These are phyloP conservation scores for Drosophila peninsularis DNA, from an alignment of 2,888 invertebrate species.

Conservation along the genomic window DNA sequence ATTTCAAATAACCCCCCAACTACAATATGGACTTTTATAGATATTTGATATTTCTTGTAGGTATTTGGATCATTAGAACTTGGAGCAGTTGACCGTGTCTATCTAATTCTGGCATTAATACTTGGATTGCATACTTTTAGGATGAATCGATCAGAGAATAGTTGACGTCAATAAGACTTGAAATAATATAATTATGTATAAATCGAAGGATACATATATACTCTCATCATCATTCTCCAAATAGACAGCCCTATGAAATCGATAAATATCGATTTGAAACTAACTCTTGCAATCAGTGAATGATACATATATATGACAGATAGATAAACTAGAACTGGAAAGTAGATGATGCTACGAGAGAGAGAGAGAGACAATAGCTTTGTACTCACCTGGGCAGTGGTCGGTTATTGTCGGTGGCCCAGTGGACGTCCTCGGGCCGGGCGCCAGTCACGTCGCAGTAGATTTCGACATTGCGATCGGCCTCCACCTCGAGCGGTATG, in stretches of 20 bases:
- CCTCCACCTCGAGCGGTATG: slow-evolving; percentile 86
- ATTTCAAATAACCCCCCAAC: too few relatives aligned
- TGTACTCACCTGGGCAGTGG: slow-evolving; percentile 80
- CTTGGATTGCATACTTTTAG: not conserved
- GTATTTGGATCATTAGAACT: too few relatives aligned
- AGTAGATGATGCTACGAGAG: not conserved
- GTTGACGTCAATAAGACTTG: not conserved
- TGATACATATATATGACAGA: not conserved
- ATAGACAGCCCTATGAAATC: not conserved
- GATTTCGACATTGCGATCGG: slow-evolving; percentile 88
- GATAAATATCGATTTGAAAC: not conserved
- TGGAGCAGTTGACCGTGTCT: too few relatives aligned
- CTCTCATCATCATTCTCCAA: not conserved
- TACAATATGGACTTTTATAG: too few relatives aligned
- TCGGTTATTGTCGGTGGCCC: slow-evolving; percentile 83
- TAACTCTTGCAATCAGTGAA: not conserved
- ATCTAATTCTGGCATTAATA: too few relatives aligned
- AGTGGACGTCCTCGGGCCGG: slow-evolving; percentile 85
- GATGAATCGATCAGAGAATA: not conserved
- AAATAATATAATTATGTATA: too few relatives aligned
- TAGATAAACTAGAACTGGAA: too few relatives aligned
- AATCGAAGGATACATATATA: too few relatives aligned
- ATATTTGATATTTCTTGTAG: too few relatives aligned
- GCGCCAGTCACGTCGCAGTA: slow-evolving; percentile 89
- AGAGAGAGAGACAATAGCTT: too few relatives aligned